phyloP scores from a whole-genome alignment of 2,888 invertebrate genomes.

The Timandra comae region DNA sequence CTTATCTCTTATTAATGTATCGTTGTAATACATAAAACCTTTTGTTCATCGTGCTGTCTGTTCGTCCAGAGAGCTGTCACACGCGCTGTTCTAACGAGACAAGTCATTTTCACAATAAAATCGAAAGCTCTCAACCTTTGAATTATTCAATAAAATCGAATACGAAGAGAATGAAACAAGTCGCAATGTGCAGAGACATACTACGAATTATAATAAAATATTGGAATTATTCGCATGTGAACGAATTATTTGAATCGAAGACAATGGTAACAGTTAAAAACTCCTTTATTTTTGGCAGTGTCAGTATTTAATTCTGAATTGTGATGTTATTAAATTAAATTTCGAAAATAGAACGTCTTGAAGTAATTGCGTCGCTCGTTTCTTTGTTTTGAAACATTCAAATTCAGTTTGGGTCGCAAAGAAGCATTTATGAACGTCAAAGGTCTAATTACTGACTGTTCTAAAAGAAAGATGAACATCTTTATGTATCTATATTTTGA shows the following conservation, averaged over 20 bases:
- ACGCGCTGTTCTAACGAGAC: constrained; percentile 42
- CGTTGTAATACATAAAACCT: constrained; percentile 8
- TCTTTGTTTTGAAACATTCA: no score
- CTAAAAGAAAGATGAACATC: no score
- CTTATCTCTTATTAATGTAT: constrained; percentile 1
- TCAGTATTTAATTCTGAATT: constrained; percentile 13
- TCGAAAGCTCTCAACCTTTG: constrained; percentile 43
- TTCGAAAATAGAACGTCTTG: no score
- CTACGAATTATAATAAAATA: constrained; percentile 57
- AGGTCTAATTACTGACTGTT: no score
- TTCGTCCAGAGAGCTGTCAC: constrained; percentile 31
- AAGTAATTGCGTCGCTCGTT: no score
- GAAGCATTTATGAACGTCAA: no score
- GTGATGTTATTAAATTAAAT: neutral
- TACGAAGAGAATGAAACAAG: constrained; percentile 52
- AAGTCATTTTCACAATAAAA: constrained; percentile 48
- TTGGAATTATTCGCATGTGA: constrained; percentile 36
- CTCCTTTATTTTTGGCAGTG: constrained; percentile 17
- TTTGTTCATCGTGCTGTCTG: constrained; percentile 18
- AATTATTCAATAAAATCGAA: constrained; percentile 70
- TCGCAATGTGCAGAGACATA: constrained; percentile 53
- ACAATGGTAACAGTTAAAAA: constrained; percentile 25
- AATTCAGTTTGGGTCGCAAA: no score
- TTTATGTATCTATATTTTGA: no score
- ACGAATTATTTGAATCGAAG: constrained; percentile 23